Evolutionary conservation across 2,888 invertebrate species (phyloP).

Genomic region (Scaptomyza polygonia): DNA sequence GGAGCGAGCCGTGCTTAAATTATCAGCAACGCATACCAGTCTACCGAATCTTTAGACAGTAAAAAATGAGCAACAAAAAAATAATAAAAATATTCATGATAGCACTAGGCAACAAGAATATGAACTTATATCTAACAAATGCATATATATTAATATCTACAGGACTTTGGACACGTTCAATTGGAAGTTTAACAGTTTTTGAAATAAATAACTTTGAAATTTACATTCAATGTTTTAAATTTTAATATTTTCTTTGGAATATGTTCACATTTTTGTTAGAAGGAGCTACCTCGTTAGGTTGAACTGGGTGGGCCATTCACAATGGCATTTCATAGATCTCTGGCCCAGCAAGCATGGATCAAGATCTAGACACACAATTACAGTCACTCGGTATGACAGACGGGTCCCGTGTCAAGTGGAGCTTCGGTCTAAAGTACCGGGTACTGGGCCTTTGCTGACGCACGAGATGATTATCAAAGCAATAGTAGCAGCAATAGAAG

Average conservation of each 20-base stretch:
- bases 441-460: slow-evolving; percentile 67
- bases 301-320: slow-evolving; percentile 1
- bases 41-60: slow-evolving; percentile 9
- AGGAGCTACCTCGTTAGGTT: slow-evolving; percentile 1
- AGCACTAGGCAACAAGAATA: slow-evolving; percentile 23
- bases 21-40: slow-evolving; percentile 48
- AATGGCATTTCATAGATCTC: slow-evolving; percentile 23
- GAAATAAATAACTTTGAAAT: no score
- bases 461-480: slow-evolving; percentile 76
- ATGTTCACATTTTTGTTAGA: slow-evolving; percentile 6
- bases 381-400: background rate
- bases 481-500: background rate
- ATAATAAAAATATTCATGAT: slow-evolving; percentile 6
- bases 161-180: no score
- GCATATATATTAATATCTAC: no score
- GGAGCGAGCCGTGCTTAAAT: slow-evolving; percentile 38
- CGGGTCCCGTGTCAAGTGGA: slow-evolving; percentile 1
- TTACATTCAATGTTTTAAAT: no score
- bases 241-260: no score
- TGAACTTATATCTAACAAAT: background rate
- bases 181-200: no score
- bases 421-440: slow-evolving; percentile 60
- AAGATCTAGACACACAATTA: slow-evolving; percentile 9
- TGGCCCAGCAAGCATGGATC: slow-evolving; percentile 6
- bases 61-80: slow-evolving; percentile 8